A percentile compares a stretch with the other conserved stretches of the same genome.
Conservation (phyloP, 1,140 invertebrate species). For the Epicauta chinensis region DNA sequence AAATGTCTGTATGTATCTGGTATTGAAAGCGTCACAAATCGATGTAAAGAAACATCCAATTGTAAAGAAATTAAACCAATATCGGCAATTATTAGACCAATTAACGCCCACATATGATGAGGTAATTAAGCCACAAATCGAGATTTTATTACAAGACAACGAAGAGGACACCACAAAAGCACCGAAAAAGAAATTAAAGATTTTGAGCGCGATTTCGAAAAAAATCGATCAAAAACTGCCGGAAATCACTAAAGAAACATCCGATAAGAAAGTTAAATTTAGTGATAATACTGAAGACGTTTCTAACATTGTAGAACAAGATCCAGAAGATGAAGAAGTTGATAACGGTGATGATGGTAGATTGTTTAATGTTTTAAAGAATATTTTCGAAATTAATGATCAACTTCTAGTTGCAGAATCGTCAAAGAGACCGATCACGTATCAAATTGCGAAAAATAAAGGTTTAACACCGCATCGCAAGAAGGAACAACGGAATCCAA, state of each 20-base stretch:
- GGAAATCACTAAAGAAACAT: constrained; percentile 40
- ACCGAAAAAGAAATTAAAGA: constrained; percentile 38
- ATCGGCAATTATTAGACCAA: constrained; percentile 67
- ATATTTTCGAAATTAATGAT: neutral
- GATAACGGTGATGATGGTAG: constrained; percentile 28
- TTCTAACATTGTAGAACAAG: constrained; percentile 35
- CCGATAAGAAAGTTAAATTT: constrained; percentile 36
- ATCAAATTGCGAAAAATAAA: constrained; percentile 93
- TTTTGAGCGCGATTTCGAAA: constrained; percentile 29
- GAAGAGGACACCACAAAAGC: constrained; percentile 1
- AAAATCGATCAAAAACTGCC: constrained; percentile 28
- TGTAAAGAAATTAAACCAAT: constrained; percentile 73
- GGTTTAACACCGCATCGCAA: constrained; percentile 83
- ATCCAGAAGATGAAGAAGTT: constrained; percentile 19
- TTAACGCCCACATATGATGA: constrained; percentile 61
- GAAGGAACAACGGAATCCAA: constrained; percentile 86
- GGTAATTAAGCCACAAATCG: constrained; percentile 58
- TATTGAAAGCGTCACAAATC: constrained; percentile 68
- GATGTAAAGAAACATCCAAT: constrained; percentile 76
- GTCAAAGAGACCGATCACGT: constrained; percentile 78
- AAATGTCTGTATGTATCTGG: constrained; percentile 81
- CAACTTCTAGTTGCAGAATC: constrained; percentile 27
- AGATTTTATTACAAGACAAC: constrained; percentile 35
- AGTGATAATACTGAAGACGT: constrained; percentile 37
- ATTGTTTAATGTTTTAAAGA: constrained; percentile 16